Base-by-base conservation (phyloP, 2,113 vertebrate species). In the Sorex araneus region DNA sequence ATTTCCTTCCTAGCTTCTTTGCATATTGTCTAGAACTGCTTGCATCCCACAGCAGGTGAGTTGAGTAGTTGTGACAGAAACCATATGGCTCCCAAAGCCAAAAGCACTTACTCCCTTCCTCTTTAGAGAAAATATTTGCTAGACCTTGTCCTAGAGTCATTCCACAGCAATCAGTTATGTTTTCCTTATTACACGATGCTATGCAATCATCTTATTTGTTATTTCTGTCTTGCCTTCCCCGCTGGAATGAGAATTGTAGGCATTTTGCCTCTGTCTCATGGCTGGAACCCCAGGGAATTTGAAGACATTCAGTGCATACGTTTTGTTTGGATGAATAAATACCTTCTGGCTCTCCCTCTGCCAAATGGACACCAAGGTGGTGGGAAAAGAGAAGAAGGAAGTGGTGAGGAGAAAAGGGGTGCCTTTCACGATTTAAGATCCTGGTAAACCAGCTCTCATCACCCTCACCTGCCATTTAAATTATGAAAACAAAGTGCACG, bases 341-440 rank as follows among this genome's bases (percentile, higher is more conserved):
- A 63, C 16, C 8, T 81, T 13, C 64, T 88, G 15, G 27, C 27
- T 30, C 9, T 73, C 16, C 27, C 8, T 23, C 66, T 93, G 30
- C 66, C 75, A 45, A 50, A 81, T 2, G 15, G 8, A n/a, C 7
- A 40, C 45, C 19, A 8, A 1, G 4, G 3, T 3, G 0, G 16
- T 5, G n/a, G 13, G 15, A 10, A 10, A n/a, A 30, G 45, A 85
- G 12, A 34, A 10, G 8, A 9, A n/a, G n/a, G 36, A 85, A 9
- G 11, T 1, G 4, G 0, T 40, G 1, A 0, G 2, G 81, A 47
- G 6, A 23, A n/a, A 16, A 19, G 19, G 6, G 10, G 47, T 40
- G 3, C 10, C 0, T 32, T 90, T 88, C 81, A 18, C 27, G 32
- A 82, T 30, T 74, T 76, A 36, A 27, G 32, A 77, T 64, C 77